Percentiles rank a stretch among this genome's conserved stretches.
These are phyloP conservation scores for Etheostoma spectabile DNA, from an alignment of 2,113 vertebrate species.

Conservation along the genomic window DNA sequence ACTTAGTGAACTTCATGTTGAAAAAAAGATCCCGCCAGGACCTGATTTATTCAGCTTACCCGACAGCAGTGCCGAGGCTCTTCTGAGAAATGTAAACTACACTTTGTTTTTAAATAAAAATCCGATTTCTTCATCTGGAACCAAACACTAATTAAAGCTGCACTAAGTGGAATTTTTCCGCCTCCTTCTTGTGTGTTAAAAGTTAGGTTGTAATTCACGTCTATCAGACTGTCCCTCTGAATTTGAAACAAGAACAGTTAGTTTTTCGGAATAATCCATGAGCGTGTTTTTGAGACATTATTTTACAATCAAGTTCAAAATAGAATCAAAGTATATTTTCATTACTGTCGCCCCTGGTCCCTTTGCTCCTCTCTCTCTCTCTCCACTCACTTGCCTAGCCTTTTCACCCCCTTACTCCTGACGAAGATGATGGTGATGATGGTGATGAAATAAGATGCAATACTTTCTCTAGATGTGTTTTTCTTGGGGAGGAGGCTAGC, in stretches of 20 bases:
- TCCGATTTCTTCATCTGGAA: conserved; percentile 25
- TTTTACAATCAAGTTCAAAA: conserved; percentile 65
- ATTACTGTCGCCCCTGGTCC: conserved; percentile 59
- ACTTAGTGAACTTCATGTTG: conserved; percentile 4
- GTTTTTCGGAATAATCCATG: conserved; percentile 55
- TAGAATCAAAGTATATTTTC: conserved; percentile 54
- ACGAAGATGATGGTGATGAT: conserved; percentile 85
- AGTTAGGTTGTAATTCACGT: conserved; percentile 29
- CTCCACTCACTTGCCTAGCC: conserved; percentile 78
- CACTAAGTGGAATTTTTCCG: conserved; percentile 26
- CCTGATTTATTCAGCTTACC: conserved; percentile 40
- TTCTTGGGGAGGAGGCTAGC: conserved; percentile 83
- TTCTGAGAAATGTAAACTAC: conserved; percentile 9
- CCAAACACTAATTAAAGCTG: conserved; percentile 49
- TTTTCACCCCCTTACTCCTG: conserved; percentile 85
- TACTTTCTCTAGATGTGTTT: conserved; percentile 82
- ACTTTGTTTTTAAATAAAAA: conserved; percentile 19
- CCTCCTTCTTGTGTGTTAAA: conserved; percentile 29
- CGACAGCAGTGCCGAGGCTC: conserved; percentile 21
- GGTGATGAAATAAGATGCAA: conserved; percentile 88
- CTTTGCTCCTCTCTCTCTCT: conserved; percentile 58
- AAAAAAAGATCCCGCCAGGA: conserved; percentile 20
- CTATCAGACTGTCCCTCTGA: conserved; percentile 32
- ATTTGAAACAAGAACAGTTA: conserved; percentile 34
- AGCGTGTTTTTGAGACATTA: conserved; percentile 48